phyloP scores from a whole-genome alignment of 2,888 invertebrate species.

The Pollenia labialis region DNA sequence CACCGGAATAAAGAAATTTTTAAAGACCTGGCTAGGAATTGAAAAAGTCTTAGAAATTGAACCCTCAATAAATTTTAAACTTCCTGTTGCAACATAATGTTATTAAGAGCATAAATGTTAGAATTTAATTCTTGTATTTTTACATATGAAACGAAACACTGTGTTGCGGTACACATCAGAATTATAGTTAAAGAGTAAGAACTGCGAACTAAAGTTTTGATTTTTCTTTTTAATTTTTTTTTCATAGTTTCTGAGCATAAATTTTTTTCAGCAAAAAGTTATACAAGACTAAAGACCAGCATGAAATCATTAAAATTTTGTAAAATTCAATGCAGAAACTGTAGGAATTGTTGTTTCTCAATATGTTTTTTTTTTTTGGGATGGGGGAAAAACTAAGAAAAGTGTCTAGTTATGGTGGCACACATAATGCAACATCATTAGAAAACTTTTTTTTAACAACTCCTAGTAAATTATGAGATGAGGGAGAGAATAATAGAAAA shows the following conservation, averaged over 20 bases:
- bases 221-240: neutral
- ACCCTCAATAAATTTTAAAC: too few relatives aligned
- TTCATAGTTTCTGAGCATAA: neutral
- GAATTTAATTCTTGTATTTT: neutral
- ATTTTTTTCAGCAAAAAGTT: constrained; percentile 38
- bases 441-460: constrained; percentile 33
- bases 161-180: constrained; percentile 26
- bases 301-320: constrained; percentile 62
- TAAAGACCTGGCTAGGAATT: too few relatives aligned
- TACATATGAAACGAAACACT: neutral
- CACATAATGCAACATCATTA: constrained; percentile 57
- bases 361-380: neutral
- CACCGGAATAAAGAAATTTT: too few relatives aligned
- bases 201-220: constrained; percentile 1
- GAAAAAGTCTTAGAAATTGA: too few relatives aligned
- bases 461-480: constrained; percentile 24
- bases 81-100: too few relatives aligned
- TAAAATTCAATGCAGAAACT: constrained; percentile 49
- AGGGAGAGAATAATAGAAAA: too few relatives aligned
- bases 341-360: neutral
- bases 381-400: neutral
- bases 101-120: too few relatives aligned
- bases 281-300: constrained; percentile 46
- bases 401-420: constrained; percentile 41
- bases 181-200: neutral